phyloP scores from a whole-genome alignment of 2,113 vertebrate genomes.

The Nerophis lumbriciformis region DNA sequence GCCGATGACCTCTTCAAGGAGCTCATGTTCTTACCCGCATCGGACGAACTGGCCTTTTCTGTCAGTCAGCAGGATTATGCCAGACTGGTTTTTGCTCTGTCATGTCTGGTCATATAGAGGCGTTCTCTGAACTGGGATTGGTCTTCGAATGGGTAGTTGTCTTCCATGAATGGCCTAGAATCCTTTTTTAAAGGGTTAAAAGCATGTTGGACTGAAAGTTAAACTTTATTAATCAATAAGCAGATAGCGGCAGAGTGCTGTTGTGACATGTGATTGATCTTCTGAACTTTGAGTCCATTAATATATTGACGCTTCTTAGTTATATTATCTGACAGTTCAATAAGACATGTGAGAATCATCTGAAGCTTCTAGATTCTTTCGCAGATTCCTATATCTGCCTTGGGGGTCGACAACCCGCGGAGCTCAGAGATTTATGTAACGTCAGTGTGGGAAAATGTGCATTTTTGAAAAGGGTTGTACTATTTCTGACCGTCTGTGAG shows the following conservation, averaged over 20 bases:
- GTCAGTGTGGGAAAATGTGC: too few relatives aligned
- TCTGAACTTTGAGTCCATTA: background rate
- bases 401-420: too few relatives aligned
- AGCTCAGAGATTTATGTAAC: background rate
- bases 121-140: background rate
- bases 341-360: background rate
- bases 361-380: too few relatives aligned
- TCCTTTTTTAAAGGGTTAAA: background rate
- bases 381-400: background rate
- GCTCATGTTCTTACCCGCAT: constrained; percentile 1
- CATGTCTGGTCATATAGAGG: too few relatives aligned
- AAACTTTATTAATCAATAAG: constrained; percentile 16
- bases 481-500: too few relatives aligned
- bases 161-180: constrained; percentile 27
- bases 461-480: too few relatives aligned
- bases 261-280: constrained; percentile 3
- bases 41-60: background rate
- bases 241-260: constrained; percentile 7
- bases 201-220: constrained; percentile 1
- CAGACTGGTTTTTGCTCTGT: background rate
- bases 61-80: constrained; percentile 5
- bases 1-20: constrained; percentile 2
- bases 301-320: constrained; percentile 2
- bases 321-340: background rate
- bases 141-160: constrained; percentile 28